Conservation (phyloP, 2,888 invertebrate genomes). For the Xylota sylvarum region DNA sequence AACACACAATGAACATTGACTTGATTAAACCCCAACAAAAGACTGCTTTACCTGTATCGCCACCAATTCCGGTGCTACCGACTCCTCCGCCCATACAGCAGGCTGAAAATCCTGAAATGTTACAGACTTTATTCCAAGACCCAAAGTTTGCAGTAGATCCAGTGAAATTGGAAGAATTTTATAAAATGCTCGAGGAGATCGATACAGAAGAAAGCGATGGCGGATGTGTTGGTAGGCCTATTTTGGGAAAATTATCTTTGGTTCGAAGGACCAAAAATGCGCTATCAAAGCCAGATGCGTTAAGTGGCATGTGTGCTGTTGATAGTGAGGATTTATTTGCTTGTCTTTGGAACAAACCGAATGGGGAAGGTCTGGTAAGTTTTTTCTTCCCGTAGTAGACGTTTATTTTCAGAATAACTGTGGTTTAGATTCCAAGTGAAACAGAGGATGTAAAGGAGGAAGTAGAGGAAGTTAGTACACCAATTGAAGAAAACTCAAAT, state of each 20-base stretch:
- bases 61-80: constrained; percentile 17
- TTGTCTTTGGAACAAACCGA: constrained; percentile 43
- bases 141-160: constrained; percentile 84
- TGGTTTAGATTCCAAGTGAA: constrained; percentile 2
- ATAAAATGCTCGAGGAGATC: constrained; percentile 83
- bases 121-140: constrained; percentile 82
- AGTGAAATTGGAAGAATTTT: constrained; percentile 83
- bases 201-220: constrained; percentile 84
- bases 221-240: constrained; percentile 86
- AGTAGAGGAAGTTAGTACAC: constrained; percentile 33
- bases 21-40: constrained; percentile 47
- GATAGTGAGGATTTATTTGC: not conserved
- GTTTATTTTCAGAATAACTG: not conserved
- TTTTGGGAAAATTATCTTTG: constrained; percentile 89
- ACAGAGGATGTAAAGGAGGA: constrained; percentile 1
- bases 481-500: constrained; percentile 51
- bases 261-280: constrained; percentile 89
- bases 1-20: constrained; percentile 84
- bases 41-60: constrained; percentile 41
- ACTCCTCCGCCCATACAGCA: constrained; percentile 22
- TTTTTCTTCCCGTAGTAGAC: too few species aligned
- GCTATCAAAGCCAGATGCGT: constrained; percentile 80
- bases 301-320: constrained; percentile 46
- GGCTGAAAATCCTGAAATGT: constrained; percentile 56
- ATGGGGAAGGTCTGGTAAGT: not conserved